Conservation (phyloP, 2,797 vertebrate genomes). For the Phalanger gymnotis region DNA sequence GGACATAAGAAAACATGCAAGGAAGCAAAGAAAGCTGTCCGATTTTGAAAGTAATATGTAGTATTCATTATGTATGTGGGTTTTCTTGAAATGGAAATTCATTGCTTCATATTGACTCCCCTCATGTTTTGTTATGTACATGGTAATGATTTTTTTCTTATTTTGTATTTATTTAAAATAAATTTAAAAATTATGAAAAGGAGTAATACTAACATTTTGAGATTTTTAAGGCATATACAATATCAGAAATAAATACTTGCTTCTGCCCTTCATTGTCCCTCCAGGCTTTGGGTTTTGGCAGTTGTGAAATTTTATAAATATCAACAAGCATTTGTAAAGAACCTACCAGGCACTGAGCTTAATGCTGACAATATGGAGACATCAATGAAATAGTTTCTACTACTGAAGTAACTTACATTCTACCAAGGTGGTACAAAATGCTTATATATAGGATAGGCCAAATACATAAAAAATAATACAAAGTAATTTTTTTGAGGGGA, state of each 20-base stretch:
- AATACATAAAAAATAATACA: neutral
- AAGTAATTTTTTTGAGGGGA: neutral
- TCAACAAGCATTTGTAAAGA: neutral
- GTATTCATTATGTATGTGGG: too few species aligned
- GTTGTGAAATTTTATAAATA: neutral
- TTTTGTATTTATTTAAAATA: too few species aligned
- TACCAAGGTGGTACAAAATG: neutral
- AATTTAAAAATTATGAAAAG: neutral
- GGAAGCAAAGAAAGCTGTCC: too few species aligned
- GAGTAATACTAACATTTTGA: slow-evolving; percentile 53
- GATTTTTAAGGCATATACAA: slow-evolving; percentile 62
- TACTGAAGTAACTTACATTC: neutral
- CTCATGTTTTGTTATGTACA: too few species aligned
- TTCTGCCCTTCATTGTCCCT: slow-evolving; percentile 57
- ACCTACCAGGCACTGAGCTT: neutral
- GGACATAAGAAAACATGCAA: too few species aligned
- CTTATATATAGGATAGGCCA: neutral
- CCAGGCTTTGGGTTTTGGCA: slow-evolving; percentile 1
- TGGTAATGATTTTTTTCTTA: too few species aligned
- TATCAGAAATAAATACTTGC: slow-evolving; percentile 65
- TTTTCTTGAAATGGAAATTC: too few species aligned
- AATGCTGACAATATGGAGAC: neutral
- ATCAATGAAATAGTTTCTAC: neutral
- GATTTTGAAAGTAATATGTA: too few species aligned
- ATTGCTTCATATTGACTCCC: too few species aligned